Evolutionary conservation across 2,113 vertebrate species (phyloP).

Genomic region (Bubo blakistoni): DNA sequence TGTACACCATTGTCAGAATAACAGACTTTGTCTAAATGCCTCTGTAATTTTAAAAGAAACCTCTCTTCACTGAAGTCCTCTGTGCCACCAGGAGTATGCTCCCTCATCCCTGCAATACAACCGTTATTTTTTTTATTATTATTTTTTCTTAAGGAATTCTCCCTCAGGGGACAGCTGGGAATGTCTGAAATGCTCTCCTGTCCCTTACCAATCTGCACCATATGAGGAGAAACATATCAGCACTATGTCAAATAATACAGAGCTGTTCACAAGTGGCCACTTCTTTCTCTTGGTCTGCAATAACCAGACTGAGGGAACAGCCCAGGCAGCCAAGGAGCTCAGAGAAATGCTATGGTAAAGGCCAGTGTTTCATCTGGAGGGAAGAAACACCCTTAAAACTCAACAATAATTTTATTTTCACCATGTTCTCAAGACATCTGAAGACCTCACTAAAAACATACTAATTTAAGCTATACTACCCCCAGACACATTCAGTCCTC

Average conservation of each 20-base stretch:
- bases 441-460: not conserved
- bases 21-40: not conserved
- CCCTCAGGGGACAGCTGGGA: not conserved
- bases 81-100: accelerated
- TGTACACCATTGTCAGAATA: not conserved
- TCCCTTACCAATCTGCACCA: not conserved
- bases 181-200: not conserved
- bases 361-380: not conserved
- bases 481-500: not conserved
- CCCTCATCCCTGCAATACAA: not conserved
- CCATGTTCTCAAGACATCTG: not conserved
- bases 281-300: not conserved
- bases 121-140: not conserved
- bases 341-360: not conserved
- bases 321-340: not conserved
- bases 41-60: not conserved
- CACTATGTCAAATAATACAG: not conserved
- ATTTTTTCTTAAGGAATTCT: not conserved
- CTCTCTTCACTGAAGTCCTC: not conserved
- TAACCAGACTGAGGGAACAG: not conserved
- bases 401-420: not conserved
- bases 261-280: not conserved
- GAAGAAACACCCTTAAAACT: not conserved
- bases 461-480: not conserved
- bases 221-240: not conserved